These are phyloP conservation scores for Temnopleurus reevesii DNA, from an alignment of 53 echinoderm and acorn worm genomes.

Conservation along the genomic window DNA sequence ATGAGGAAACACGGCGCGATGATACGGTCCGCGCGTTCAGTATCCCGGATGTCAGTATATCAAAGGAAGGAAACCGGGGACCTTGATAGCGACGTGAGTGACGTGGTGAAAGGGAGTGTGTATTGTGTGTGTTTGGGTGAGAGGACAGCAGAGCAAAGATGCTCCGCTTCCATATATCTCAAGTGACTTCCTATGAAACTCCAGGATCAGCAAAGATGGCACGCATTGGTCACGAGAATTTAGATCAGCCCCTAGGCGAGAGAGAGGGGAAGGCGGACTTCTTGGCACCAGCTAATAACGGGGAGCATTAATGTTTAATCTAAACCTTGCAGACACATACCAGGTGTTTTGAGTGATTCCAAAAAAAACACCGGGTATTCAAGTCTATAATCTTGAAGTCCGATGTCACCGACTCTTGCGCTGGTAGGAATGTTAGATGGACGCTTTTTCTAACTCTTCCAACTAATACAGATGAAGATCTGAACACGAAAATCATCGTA, in stretches of 20 bases:
- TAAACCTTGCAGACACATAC: background rate
- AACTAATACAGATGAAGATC: background rate
- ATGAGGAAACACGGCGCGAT: background rate
- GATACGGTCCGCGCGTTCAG: constrained; percentile 51
- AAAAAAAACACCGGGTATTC: background rate
- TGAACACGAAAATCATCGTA: background rate
- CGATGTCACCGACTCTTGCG: background rate
- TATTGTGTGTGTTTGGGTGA: background rate
- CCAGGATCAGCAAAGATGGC: background rate
- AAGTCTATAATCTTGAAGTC: background rate
- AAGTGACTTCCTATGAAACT: constrained; percentile 28
- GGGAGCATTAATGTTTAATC: background rate
- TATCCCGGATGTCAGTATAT: constrained; percentile 54
- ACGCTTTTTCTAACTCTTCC: background rate
- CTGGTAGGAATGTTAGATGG: background rate
- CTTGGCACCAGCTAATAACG: background rate
- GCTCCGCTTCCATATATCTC: constrained; percentile 5
- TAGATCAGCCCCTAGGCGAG: too few relatives aligned
- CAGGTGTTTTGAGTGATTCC: background rate
- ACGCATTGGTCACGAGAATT: background rate
- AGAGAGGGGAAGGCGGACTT: background rate
- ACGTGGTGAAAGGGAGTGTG: constrained; percentile 3
- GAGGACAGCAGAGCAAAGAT: background rate
- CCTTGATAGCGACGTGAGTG: constrained; percentile 23
- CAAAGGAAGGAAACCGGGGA: constrained; percentile 52